These are phyloP conservation scores for Aramus guarauna DNA, from an alignment of 2,113 vertebrate species.

Conservation along the genomic window DNA sequence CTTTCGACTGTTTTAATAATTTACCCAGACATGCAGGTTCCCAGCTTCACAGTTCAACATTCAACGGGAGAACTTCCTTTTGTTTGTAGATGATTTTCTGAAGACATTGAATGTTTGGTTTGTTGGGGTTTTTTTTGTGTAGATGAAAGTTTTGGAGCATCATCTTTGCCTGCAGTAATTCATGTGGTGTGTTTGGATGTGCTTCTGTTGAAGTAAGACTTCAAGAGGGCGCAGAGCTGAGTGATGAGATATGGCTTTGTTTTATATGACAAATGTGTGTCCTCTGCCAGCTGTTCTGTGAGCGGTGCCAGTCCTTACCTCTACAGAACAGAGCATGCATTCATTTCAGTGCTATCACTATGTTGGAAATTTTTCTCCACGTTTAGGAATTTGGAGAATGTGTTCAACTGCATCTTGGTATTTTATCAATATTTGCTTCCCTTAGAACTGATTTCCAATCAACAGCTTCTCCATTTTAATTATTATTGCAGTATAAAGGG, in stretches of 20 bases:
- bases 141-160: not conserved
- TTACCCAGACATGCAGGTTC: not conserved
- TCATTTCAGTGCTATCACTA: not conserved
- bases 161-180: not conserved
- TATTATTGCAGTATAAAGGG: not conserved
- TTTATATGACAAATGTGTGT: not conserved
- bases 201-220: not conserved
- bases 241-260: not conserved
- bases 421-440: not conserved
- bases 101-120: not conserved
- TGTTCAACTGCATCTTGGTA: not conserved
- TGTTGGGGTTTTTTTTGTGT: not conserved
- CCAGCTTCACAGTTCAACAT: not conserved
- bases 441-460: not conserved
- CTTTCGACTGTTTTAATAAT: not conserved
- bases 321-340: not conserved
- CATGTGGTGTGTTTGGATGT: not conserved
- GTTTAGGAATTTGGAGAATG: not conserved
- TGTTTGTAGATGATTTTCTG: not conserved
- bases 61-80: not conserved
- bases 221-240: not conserved
- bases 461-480: not conserved
- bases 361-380: not conserved
- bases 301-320: rapidly evolving
- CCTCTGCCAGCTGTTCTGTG: not conserved